Evolutionary conservation across 2,888 invertebrate genomes (phyloP).

Genomic region (Congeria kusceri): DNA sequence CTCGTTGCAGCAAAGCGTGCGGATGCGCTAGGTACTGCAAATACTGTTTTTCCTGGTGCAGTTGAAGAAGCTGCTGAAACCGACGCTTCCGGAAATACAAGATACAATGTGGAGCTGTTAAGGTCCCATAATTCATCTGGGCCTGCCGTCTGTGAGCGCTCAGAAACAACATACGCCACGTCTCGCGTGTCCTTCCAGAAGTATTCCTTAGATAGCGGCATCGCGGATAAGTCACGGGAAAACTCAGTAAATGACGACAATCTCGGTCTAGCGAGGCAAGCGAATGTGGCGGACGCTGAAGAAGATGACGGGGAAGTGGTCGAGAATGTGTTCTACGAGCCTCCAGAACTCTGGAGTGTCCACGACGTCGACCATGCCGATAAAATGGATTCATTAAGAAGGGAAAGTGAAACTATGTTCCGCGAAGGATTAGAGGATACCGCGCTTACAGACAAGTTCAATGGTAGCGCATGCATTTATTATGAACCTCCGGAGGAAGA

Average conservation of each 20-base stretch:
- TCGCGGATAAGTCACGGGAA: too few relatives aligned
- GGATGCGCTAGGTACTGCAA: too few relatives aligned
- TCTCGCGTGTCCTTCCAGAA: constrained; percentile 16
- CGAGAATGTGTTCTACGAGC: constrained; percentile 30
- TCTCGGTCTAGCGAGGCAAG: background rate
- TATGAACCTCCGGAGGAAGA: background rate
- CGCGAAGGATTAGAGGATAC: too few relatives aligned
- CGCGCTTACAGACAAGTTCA: too few relatives aligned
- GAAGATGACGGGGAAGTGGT: constrained; percentile 2
- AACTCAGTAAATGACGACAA: background rate
- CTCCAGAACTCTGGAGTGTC: constrained; percentile 24
- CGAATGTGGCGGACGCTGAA: background rate
- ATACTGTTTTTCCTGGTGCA: background rate
- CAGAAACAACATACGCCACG: constrained; percentile 25
- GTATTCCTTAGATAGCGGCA: background rate
- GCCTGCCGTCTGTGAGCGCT: constrained; percentile 21
- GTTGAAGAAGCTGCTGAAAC: too few relatives aligned
- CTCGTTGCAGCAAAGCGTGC: too few relatives aligned
- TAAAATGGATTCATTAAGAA: constrained; percentile 5
- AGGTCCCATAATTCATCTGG: too few relatives aligned
- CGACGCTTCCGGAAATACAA: too few relatives aligned
- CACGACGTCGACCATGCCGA: too few relatives aligned
- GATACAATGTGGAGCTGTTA: background rate
- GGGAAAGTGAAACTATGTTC: too few relatives aligned
- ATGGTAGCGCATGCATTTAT: background rate